These are phyloP conservation scores for Xiphophorus maculatus DNA, from an alignment of 2,113 vertebrate genomes.

Conservation along the genomic window DNA sequence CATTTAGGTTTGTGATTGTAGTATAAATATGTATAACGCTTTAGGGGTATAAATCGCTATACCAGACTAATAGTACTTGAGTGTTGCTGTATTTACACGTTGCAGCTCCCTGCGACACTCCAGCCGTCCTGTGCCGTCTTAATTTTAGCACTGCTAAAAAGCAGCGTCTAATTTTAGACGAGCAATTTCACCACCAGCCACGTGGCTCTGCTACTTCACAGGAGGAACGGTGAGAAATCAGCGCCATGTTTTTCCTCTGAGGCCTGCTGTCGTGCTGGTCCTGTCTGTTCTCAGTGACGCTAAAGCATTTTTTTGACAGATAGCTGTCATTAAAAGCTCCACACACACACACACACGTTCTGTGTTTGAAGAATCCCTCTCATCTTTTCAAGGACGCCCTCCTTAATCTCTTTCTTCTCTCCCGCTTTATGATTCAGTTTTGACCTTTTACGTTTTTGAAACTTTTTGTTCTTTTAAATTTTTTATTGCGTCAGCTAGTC, in stretches of 20 bases:
- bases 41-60: neutral
- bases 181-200: conserved; percentile 47
- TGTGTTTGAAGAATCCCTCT: conserved; percentile 33
- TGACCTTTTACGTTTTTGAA: conserved; percentile 16
- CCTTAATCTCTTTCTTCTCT: conserved; percentile 9
- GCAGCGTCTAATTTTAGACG: conserved; percentile 69
- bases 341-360: neutral
- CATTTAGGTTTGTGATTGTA: neutral
- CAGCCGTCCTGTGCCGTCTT: conserved; percentile 30
- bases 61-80: neutral
- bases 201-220: conserved; percentile 55
- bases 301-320: conserved; percentile 57
- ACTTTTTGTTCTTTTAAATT: neutral
- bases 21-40: neutral
- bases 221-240: conserved; percentile 31
- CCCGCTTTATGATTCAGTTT: conserved; percentile 37
- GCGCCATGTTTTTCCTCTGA: conserved; percentile 31
- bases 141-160: conserved; percentile 62
- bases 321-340: conserved; percentile 63
- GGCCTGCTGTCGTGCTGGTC: conserved; percentile 46
- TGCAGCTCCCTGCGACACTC: conserved; percentile 12
- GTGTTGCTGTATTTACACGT: conserved; percentile 20
- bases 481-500: conserved; percentile 17
- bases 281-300: conserved; percentile 42
- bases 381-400: conserved; percentile 56